Base-by-base conservation (phyloP, 2,797 vertebrate species). In the Hippocampus kuda region DNA sequence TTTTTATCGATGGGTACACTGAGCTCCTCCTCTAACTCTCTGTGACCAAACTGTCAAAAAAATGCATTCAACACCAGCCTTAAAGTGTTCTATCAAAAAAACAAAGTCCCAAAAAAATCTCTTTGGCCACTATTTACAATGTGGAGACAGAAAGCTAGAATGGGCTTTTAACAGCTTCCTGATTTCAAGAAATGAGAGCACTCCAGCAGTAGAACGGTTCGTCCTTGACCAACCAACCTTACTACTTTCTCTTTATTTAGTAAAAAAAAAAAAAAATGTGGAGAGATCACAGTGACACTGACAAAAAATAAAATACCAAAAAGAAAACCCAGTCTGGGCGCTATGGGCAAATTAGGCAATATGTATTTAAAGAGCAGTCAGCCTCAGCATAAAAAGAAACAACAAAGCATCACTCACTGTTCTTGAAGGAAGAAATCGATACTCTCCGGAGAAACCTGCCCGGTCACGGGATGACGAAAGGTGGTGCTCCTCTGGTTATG, bases 401-500 rank as follows among this genome's bases (percentile, higher is more conserved):
- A 16, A 7, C 24, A 26, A 26, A 46, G 44, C 63, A 65, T 65
- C 75, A 96, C 95, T 94, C 87, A 98, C 95, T 91, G 93, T 82
- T 96, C 94, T 63, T 86, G 93, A 71, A 96, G 92, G 89, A 92
- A 85, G 80, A 92, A 95, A 81, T 95, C 94, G 78, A 88, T 70
- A 83, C 94, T 97, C 87, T 98, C 95, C 51, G 92, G 81, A 81
- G 94, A 94, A 79, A 95, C 89, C 85, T 93, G 92, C 77, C 93
- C 93, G 18, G 92, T 95, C 87, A 95, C 91, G 72, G 95, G 95
- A 89, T 98, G 95, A 75, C 81, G 90, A 85, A 96, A 98, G 5
- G 93, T 83, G 0, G 94, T 95, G 72, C 88, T 91, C 88, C 93
- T 93, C 85, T 95, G 94, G 89, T 95, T 97, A 88, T 98, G 95